phyloP scores from a whole-genome alignment of 2,888 invertebrate species.

The Harmothoe impar region DNA sequence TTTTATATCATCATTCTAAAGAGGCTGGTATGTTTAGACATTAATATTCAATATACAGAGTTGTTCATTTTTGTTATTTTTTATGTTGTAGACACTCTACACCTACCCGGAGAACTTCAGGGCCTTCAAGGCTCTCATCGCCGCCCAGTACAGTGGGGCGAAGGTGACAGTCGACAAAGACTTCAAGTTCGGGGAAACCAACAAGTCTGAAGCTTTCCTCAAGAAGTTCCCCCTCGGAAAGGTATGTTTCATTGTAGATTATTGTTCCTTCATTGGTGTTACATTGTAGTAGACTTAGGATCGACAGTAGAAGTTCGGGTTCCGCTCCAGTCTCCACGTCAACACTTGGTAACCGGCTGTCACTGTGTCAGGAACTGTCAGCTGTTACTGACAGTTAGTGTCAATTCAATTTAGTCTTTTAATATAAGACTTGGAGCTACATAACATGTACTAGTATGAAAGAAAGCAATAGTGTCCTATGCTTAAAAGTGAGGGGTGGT shows the following conservation, averaged over 20 bases:
- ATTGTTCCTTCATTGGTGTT: too few species aligned
- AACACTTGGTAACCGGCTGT: too few species aligned
- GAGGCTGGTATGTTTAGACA: not conserved
- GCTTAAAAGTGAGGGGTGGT: too few species aligned
- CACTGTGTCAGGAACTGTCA: too few species aligned
- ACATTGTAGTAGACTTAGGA: too few species aligned
- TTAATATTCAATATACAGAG: not conserved
- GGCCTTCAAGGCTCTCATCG: constrained; percentile 98
- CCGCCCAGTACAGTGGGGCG: constrained; percentile 97
- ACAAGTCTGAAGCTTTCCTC: constrained; percentile 92
- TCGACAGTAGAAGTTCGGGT: too few species aligned
- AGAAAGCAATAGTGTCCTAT: too few species aligned
- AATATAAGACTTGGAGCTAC: too few species aligned
- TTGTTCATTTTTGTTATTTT: constrained; percentile 7
- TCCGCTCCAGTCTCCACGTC: too few species aligned
- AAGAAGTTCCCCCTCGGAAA: constrained; percentile 98
- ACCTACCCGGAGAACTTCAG: constrained; percentile 99
- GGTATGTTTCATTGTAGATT: constrained; percentile 86
- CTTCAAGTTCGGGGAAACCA: constrained; percentile 97
- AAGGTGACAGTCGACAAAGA: constrained; percentile 84
- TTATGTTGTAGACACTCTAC: constrained; percentile 92
- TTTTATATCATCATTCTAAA: not conserved
- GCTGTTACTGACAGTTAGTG: too few species aligned
- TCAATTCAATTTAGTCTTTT: too few species aligned
- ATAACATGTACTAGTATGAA: too few species aligned